phyloP scores from a whole-genome alignment of 2,888 invertebrate species.

The Caenorhabditis sp. region DNA sequence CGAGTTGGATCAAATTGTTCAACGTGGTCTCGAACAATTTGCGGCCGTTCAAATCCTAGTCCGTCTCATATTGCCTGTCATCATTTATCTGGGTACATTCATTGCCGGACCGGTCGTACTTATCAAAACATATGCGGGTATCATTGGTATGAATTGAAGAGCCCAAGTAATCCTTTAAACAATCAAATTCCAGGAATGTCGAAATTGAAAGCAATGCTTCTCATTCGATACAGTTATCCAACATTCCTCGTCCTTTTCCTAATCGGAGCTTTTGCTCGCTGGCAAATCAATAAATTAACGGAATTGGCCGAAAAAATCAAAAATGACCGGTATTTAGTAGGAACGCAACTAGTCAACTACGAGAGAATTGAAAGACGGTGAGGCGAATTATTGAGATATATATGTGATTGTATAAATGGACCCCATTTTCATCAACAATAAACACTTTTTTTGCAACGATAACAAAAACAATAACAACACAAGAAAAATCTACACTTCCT shows the following conservation, averaged over 20 bases:
- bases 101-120: slow-evolving; percentile 91
- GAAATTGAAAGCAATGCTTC: slow-evolving; percentile 75
- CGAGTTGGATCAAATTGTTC: slow-evolving; percentile 80
- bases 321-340: slow-evolving; percentile 91
- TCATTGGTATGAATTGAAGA: slow-evolving; percentile 33
- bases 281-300: slow-evolving; percentile 91
- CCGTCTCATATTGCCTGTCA: slow-evolving; percentile 88
- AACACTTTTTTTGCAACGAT: neutral
- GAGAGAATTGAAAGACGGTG: slow-evolving; percentile 74
- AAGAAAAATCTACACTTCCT: neutral
- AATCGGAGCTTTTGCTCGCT: slow-evolving; percentile 76
- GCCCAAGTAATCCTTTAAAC: neutral
- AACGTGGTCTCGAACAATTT: slow-evolving; percentile 91
- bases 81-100: slow-evolving; percentile 86
- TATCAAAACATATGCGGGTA: slow-evolving; percentile 77
- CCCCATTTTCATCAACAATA: neutral
- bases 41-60: slow-evolving; percentile 82
- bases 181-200: neutral
- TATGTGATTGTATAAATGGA: neutral
- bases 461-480: neutral
- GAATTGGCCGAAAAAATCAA: slow-evolving; percentile 96
- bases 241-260: slow-evolving; percentile 78
- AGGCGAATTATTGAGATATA: neutral
- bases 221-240: slow-evolving; percentile 88
- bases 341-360: slow-evolving; percentile 94